Evolutionary conservation across 2,113 vertebrate species (phyloP).

Genomic region (Vanacampus margaritifer): DNA sequence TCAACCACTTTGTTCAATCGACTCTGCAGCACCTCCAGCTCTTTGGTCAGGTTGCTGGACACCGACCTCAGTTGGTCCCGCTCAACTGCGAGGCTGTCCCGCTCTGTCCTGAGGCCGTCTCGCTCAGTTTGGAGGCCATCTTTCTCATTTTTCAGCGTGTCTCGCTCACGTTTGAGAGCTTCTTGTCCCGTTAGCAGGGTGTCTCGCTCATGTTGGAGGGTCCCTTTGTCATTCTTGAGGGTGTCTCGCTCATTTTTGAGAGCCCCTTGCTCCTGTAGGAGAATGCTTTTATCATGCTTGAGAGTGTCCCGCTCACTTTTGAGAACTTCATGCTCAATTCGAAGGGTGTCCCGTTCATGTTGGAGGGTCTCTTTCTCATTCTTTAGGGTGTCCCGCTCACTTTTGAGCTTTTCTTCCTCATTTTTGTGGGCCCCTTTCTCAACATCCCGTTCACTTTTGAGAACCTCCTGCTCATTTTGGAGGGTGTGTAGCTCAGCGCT

Average conservation of each 20-base stretch:
- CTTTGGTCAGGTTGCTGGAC: slow-evolving; percentile 8
- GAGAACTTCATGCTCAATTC: too few relatives aligned
- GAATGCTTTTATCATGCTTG: neutral
- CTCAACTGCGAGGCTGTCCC: slow-evolving; percentile 15
- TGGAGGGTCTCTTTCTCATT: neutral
- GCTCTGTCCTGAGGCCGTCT: neutral
- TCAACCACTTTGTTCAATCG: slow-evolving; percentile 4
- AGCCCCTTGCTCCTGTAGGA: neutral
- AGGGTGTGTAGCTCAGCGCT: neutral
- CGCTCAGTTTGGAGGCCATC: neutral
- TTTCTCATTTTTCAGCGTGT: neutral
- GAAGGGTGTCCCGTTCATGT: neutral
- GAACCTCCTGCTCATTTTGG: neutral
- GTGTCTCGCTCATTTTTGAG: slow-evolving; percentile 6
- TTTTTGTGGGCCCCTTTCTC: neutral
- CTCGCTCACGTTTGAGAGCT: slow-evolving; percentile 4
- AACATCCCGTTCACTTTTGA: neutral
- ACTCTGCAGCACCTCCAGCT: slow-evolving; percentile 20
- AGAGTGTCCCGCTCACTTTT: neutral
- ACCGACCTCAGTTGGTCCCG: slow-evolving; percentile 13
- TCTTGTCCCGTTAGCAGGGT: slow-evolving; percentile 5
- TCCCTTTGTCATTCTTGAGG: neutral
- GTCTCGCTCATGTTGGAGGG: neutral
- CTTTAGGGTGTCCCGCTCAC: neutral
- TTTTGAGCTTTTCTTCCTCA: neutral